Evolutionary conservation across 2,797 vertebrate species (phyloP), one percentile per base, ranked within the genome.

Genomic region (Bovichtus variegatus): DNA sequence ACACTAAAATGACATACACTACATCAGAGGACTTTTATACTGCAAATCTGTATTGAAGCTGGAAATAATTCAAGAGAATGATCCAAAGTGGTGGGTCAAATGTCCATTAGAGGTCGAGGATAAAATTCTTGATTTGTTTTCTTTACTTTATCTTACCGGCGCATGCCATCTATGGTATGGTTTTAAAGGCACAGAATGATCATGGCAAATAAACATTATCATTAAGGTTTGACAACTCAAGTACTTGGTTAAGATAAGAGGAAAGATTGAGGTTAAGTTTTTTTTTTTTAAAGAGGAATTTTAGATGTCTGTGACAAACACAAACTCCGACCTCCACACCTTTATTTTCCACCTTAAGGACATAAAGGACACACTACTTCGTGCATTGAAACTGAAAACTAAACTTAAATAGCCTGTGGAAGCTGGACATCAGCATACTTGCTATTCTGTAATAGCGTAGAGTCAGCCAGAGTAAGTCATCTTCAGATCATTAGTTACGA

Each of bases 341-440:
- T 15, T 40, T 0, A 1, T 59, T 50, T 67, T 50, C 54, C 23
- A 11, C 31, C 55, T 47, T 8, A 36, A 58, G 19, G 19, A 49
- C 15, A 40, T 44, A 40, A 18, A 46, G n/a, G 7, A 43, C 16
- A 21, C 6, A 18, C 8, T 11, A 4, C 18, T 25, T 43, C 13
- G 40, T 27, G 31, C 40, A 3, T 8, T 12, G 11, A 67, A 74
- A n/a, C 8, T 50, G 34, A 49, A 9, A 23, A 53, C 46, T 15
- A 47, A 53, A 43, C n/a, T 80, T 78, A 65, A 87, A 73, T 63
- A 78, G 74, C 46, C 74, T 49, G 21, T 40, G 55, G 61, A 81
- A 74, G 19, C 46, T 66, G 23, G 47, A 61, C 62, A 66, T 63
- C 64, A 2, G 59, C 65, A 62, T 29, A 54, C 65, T 79, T 69